phyloP scores from a whole-genome alignment of 2,888 invertebrate genomes.

The Ceriagrion tenellum region DNA sequence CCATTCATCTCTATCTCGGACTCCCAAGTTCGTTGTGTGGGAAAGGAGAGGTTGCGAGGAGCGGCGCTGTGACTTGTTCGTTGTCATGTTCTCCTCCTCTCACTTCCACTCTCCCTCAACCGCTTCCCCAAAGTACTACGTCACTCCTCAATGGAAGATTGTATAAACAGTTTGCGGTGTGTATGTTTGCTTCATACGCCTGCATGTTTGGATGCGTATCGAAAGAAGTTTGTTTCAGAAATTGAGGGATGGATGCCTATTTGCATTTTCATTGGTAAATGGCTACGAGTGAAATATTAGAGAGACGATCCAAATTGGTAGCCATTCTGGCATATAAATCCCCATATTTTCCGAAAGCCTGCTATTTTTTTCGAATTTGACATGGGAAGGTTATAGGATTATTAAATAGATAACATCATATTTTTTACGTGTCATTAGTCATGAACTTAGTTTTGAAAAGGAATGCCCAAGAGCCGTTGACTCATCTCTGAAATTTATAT shows the following conservation, averaged over 20 bases:
- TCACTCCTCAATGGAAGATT: not conserved
- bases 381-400: no score
- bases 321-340: no score
- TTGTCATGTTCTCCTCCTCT: not conserved
- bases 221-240: not conserved
- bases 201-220: not conserved
- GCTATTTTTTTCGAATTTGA: no score
- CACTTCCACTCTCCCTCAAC: not conserved
- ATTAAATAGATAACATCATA: no score
- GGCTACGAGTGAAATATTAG: not conserved
- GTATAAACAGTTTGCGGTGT: not conserved
- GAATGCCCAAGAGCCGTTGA: no score
- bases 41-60: not conserved
- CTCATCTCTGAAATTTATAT: no score
- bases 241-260: not conserved
- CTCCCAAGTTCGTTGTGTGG: not conserved
- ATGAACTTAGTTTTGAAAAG: no score
- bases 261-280: not conserved
- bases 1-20: conserved; percentile 6
- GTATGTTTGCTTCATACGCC: not conserved
- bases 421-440: no score
- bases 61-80: not conserved
- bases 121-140: not conserved
- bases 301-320: no score
- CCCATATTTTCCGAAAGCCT: no score